Conservation (phyloP, 2,113 vertebrate genomes). For the Galeopterus variegatus region DNA sequence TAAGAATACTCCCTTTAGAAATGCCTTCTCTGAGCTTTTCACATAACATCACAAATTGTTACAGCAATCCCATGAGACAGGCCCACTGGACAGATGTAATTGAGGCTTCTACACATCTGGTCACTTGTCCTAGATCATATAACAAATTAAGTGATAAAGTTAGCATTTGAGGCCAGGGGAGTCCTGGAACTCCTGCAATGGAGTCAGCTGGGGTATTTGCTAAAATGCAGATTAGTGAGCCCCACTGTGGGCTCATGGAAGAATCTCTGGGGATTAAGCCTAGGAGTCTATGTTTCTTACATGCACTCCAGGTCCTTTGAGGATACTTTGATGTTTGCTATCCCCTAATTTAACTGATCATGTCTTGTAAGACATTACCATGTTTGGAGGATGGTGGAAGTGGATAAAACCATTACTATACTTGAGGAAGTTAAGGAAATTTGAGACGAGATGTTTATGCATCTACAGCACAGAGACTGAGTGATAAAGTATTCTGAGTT, state of each 20-base stretch:
- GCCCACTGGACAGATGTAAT: background rate
- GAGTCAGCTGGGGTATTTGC: background rate
- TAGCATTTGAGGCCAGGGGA: background rate
- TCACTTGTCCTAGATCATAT: background rate
- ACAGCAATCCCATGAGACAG: background rate
- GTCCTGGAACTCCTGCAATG: background rate
- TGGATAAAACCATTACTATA: background rate
- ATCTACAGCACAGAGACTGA: background rate
- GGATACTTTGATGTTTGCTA: background rate
- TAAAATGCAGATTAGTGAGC: background rate
- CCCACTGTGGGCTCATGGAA: background rate
- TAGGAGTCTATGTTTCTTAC: background rate
- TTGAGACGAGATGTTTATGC: background rate
- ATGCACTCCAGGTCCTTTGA: background rate
- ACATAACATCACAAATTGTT: background rate
- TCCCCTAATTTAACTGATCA: background rate
- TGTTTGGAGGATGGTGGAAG: background rate
- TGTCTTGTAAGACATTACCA: background rate
- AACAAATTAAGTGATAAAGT: background rate
- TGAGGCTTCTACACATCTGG: background rate
- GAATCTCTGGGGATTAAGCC: background rate
- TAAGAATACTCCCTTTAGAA: background rate
- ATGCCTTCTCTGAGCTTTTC: constrained; percentile 5
- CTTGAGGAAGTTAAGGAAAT: background rate
- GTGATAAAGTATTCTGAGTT: background rate